Base-by-base conservation (phyloP, 1,140 invertebrate species). In the Eupeodes corollae region DNA sequence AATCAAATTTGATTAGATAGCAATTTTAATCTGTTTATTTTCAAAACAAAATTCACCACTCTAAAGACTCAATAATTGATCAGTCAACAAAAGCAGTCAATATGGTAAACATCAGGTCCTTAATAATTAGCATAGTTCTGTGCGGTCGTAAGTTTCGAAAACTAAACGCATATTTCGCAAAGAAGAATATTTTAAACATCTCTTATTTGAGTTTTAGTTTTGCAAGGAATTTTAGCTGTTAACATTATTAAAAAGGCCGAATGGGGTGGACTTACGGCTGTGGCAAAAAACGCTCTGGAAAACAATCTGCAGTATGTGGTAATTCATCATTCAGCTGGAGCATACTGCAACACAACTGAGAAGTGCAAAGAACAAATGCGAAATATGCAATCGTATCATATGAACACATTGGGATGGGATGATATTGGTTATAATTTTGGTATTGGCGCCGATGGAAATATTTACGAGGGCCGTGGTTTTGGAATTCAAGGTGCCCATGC, bases 391-490 rank as follows among this genome's bases (percentile, higher is more conserved):
- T 54, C 68, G 52, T 71, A 68, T 41, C 78, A 80, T 55, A 74
- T 75, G 67, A 74, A 82, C 46, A 68, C 57, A 31, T 68, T 70
- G 10, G 69, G 70, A 2, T 87, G 83, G 83, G 71, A 67, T 55
- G 86, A 88, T 61, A 84, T 78, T 53, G 70, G 86, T 70, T 77
- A 88, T 75, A 75, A 73, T 55, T 75, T 75, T 49, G 68, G 59
- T 6, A 72, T 71, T 45, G 75, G 76, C 39, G 70, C 74, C 35
- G 75, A 79, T 52, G 77, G 76, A 15, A 60, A 68, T 5, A 70
- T 74, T 1, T 79, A 77, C 54, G 82, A 84, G 58, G 86, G 82
- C 3, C 74, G 85, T 11, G 85, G 83, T 5, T 88, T 83, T 83
- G 70, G 75, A 15, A 58, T 63, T 1, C 48, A 75, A 1, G 84